Conservation (phyloP, 1,140 invertebrate genomes). For the Bombus polaris region DNA sequence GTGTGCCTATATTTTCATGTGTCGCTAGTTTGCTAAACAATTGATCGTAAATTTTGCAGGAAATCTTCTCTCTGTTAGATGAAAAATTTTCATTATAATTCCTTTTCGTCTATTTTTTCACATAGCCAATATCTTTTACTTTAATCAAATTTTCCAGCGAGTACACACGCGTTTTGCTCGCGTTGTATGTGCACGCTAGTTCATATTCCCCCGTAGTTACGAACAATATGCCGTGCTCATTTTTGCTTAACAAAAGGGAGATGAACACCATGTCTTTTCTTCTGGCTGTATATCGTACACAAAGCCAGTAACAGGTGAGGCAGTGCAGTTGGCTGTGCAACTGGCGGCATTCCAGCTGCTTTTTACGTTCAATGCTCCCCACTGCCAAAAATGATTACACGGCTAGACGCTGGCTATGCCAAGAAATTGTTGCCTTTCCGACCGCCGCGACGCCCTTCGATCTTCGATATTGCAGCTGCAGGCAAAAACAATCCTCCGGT, state of each 20-base stretch:
- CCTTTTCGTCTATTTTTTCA: not conserved
- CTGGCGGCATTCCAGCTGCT: slow-evolving; percentile 52
- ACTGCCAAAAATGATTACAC: slow-evolving; percentile 69
- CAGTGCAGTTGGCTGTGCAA: slow-evolving; percentile 37
- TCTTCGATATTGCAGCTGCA: not conserved
- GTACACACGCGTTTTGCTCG: not conserved
- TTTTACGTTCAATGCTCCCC: slow-evolving; percentile 42
- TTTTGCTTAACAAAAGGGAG: not conserved
- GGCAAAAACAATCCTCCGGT: slow-evolving; percentile 19
- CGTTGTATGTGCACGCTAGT: not conserved
- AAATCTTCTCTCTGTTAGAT: too few relatives aligned
- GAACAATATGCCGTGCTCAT: not conserved
- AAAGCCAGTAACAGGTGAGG: slow-evolving; percentile 62
- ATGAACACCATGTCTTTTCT: slow-evolving; percentile 18
- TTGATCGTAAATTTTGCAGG: too few relatives aligned
- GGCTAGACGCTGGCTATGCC: slow-evolving; percentile 58
- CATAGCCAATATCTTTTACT: not conserved
- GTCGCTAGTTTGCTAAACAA: too few relatives aligned
- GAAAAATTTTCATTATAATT: not conserved
- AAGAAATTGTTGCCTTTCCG: slow-evolving; percentile 38
- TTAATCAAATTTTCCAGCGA: not conserved
- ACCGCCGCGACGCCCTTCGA: slow-evolving; percentile 12
- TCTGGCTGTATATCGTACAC: slow-evolving; percentile 23
- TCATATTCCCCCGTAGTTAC: not conserved
- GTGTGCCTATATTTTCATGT: too few relatives aligned